Percentiles rank a stretch among this genome's conserved stretches.
phyloP scores from a whole-genome alignment of 2,888 invertebrate species.

The Pammene fasciana region DNA sequence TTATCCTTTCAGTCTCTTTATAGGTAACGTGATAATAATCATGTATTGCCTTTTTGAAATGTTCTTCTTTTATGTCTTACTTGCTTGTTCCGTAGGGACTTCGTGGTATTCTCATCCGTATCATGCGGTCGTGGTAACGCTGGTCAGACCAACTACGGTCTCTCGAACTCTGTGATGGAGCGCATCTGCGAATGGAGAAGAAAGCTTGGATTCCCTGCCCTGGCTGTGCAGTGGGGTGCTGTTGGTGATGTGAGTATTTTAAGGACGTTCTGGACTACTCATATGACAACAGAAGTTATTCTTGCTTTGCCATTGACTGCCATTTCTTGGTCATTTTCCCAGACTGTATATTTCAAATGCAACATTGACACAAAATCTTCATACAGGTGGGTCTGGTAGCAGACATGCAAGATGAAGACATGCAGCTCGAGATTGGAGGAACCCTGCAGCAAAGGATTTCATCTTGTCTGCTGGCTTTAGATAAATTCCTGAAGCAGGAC shows the following conservation, averaged over 20 bases:
- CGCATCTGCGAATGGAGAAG: slow-evolving; percentile 90
- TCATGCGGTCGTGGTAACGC: slow-evolving; percentile 96
- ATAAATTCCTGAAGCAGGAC: slow-evolving; percentile 88
- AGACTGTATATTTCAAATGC: too few species aligned
- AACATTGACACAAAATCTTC: neutral
- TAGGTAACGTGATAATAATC: too few species aligned
- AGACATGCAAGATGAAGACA: slow-evolving; percentile 87
- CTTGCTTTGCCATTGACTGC: too few species aligned
- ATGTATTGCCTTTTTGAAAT: too few species aligned
- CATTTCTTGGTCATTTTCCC: too few species aligned
- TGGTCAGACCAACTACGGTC: slow-evolving; percentile 95
- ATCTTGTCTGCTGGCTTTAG: slow-evolving; percentile 90
- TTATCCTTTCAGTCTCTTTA: too few species aligned
- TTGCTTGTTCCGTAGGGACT: slow-evolving; percentile 79
- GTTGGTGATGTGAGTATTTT: slow-evolving; percentile 91
- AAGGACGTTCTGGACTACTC: neutral
- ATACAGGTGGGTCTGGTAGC: slow-evolving; percentile 88
- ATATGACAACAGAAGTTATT: neutral
- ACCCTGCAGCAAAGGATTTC: slow-evolving; percentile 93
- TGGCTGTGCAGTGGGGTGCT: slow-evolving; percentile 97
- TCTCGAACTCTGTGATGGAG: slow-evolving; percentile 95
- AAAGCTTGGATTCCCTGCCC: slow-evolving; percentile 87
- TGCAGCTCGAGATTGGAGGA: slow-evolving; percentile 88
- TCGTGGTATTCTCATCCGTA: slow-evolving; percentile 96
- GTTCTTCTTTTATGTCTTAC: neutral